Evolutionary conservation across 2,888 invertebrate genomes (phyloP).

Genomic region (Pardosa pseudoannulata): DNA sequence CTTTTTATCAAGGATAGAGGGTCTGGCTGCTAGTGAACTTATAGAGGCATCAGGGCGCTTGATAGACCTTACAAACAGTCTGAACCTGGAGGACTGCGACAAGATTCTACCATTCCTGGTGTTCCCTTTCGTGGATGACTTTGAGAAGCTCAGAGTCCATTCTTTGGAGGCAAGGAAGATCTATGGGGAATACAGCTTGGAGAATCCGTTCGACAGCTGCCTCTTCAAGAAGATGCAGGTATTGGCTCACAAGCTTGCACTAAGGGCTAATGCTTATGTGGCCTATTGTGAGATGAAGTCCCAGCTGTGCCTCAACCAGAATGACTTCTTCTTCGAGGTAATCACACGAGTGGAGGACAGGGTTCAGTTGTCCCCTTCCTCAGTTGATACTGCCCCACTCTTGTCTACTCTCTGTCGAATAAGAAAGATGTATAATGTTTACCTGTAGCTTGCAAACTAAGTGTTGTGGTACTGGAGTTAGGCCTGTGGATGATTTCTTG

Average conservation of each 20-base stretch:
- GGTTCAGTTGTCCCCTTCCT: not conserved
- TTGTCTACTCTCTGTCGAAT: not conserved
- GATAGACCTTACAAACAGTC: not conserved
- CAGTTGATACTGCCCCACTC: not conserved
- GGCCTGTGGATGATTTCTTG: too few species aligned
- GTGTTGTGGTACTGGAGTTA: too few species aligned
- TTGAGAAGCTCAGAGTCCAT: not conserved
- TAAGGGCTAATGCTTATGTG: not conserved
- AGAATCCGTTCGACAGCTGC: not conserved
- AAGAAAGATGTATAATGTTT: not conserved
- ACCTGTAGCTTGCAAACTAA: too few species aligned
- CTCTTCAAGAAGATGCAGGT: conserved; percentile 5
- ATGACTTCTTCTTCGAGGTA: conserved; percentile 8
- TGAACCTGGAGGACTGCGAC: conserved; percentile 9
- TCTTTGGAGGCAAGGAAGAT: not conserved
- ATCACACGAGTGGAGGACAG: not conserved
- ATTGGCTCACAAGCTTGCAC: not conserved
- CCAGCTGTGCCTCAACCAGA: conserved; percentile 9
- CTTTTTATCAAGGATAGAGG: too few species aligned
- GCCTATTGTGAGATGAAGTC: conserved; percentile 3
- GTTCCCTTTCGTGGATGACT: not conserved
- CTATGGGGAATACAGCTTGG: conserved; percentile 8
- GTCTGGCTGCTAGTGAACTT: too few species aligned
- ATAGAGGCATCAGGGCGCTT: not conserved
- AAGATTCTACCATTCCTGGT: not conserved